Evolutionary conservation across 2,113 vertebrate genomes (phyloP), one percentile per base, ranked within the genome.

Genomic region (Lampris incognitus): DNA sequence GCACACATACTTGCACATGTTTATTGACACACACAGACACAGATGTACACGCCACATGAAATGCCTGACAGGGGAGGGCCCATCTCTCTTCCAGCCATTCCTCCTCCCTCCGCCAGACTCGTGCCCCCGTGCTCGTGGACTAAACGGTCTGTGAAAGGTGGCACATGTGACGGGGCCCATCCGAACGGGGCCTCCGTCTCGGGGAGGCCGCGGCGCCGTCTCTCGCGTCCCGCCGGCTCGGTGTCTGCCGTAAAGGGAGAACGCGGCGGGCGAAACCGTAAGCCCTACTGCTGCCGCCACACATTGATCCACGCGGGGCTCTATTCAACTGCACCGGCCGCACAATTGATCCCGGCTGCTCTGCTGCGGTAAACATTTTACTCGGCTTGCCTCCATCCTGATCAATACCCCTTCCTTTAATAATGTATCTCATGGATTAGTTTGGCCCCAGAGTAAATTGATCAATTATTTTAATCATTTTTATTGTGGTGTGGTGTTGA

Each of bases 391-490:
- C 89, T 91, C 85, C 68, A 66, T 86, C 82, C 74, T 83, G 85
- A 92, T 94, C 94, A 90, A 94, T 94, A 90, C 79, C 87, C 24
- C 89, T 92, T 93, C 91, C 92, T 93, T 94, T 94, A 94, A 94
- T 94, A 94, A 94, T 94, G 91, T 94, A 94, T 92, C 91, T 90
- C 84, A 94, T 94, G 92, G 94, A 94, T 94, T 87, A 90, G 87
- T 92, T 94, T 92, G 90, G 92, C 89, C 85, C 85, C 86, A 74
- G 93, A 93, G 89, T 92, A 93, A 93, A 94, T 94, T 92, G 90
- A 93, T 93, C 92, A 92, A 93, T 94, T 92, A 93, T 93, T 93
- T 90, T 92, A 92, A 93, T 94, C 85, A 79, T 81, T 87, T 87
- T 86, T 78, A 57, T 9, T 79, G 62, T 71, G 41, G 80, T 82